Evolutionary conservation across 2,797 vertebrate species (phyloP).

Genomic region (Urosaurus nigricauda): DNA sequence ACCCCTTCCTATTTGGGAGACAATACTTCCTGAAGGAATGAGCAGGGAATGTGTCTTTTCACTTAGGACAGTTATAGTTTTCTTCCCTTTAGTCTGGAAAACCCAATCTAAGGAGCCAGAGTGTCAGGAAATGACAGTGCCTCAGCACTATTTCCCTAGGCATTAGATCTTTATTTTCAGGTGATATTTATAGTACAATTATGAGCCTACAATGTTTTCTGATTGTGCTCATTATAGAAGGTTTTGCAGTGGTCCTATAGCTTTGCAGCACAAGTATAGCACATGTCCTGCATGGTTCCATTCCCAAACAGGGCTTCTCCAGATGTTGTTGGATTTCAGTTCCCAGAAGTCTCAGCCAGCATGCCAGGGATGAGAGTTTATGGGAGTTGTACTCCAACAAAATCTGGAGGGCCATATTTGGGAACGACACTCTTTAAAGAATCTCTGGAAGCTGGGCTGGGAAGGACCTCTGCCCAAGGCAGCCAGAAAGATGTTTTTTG

Average conservation of each 20-base stretch:
- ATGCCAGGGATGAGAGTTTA: not conserved
- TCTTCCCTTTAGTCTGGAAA: not conserved
- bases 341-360: not conserved
- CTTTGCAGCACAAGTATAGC: not conserved
- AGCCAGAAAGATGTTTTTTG: not conserved
- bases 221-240: not conserved
- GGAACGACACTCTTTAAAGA: not conserved
- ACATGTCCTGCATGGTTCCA: not conserved
- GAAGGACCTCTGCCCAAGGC: not conserved
- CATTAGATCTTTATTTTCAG: not conserved
- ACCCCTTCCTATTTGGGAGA: not conserved
- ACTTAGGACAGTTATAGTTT: not conserved
- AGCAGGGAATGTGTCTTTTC: not conserved
- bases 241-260: not conserved
- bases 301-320: not conserved
- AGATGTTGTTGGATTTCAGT: not conserved
- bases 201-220: conserved; percentile 3
- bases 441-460: not conserved
- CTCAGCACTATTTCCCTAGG: not conserved
- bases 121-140: not conserved
- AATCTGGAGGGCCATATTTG: not conserved
- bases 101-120: not conserved
- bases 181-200: not conserved
- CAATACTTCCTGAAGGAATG: not conserved
- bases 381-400: not conserved